Conservation (phyloP, 2,113 vertebrate genomes). For the Microcebus tavaratra region DNA sequence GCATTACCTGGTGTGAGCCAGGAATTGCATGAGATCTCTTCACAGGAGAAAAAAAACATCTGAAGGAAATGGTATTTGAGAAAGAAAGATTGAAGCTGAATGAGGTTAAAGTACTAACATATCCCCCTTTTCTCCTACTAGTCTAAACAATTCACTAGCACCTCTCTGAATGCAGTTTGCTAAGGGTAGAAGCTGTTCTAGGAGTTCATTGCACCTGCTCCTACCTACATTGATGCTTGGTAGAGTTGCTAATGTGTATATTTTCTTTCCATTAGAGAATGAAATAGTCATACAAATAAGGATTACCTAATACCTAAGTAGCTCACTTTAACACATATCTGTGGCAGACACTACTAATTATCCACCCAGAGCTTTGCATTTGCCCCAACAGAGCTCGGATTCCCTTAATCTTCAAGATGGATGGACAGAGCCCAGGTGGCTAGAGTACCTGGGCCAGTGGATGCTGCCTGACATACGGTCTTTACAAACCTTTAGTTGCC, state of each 20-base stretch:
- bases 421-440: rapidly evolving
- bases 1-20: neutral
- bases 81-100: neutral
- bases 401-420: rapidly evolving
- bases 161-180: neutral
- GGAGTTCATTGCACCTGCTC: neutral
- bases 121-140: neutral
- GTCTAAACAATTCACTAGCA: neutral
- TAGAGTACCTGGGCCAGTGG: rapidly evolving
- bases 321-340: neutral
- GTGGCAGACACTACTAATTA: neutral
- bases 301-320: too few relatives aligned
- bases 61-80: slow-evolving; percentile 11
- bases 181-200: neutral
- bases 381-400: neutral
- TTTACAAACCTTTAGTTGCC: neutral
- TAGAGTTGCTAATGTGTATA: neutral
- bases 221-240: neutral
- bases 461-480: neutral
- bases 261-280: neutral
- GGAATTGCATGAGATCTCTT: neutral
- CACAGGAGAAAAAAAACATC: neutral
- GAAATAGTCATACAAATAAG: neutral
- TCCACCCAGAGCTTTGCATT: neutral
- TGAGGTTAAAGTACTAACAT: neutral